Evolutionary conservation across 2,888 invertebrate genomes (phyloP), one percentile per base, ranked within the genome.

Genomic region (Caenorhabditis afra): DNA sequence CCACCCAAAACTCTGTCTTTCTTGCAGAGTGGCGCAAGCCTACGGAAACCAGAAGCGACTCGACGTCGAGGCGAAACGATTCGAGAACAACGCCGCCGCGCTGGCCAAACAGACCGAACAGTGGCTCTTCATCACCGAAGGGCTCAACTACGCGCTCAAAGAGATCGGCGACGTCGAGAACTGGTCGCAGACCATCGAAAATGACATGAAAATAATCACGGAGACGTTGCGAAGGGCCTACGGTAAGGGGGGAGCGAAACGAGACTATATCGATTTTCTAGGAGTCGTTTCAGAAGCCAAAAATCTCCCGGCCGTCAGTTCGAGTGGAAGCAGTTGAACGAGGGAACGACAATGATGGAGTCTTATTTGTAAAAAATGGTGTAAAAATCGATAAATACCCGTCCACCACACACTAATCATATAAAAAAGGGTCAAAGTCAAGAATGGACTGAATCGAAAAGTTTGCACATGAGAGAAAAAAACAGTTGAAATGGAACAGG

Each of bases 91-190:
- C 89, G 96, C 97, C 7, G 94, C 95, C 5, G 95, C 95, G 90
- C 96, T 99, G 92, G 94, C 96, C 0, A 96, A 96, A 91, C 97
- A 98, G 91, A 97, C 97, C 0, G 94, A 95, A 84, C 96, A 97
- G 88, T 99, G 98, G 98, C 92, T 97, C n/a, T 94, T 94, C 81
- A 92, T 98, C 61, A 91, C 93, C n/a, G 92, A 92, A 66, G 91
- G 91, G 70, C 92, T 93, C 80, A 93, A 92, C 84, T 91, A 91
- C 71, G 91, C 92, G 4, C 86, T 93, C 5, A 93, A 93, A 93
- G 98, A 99, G 92, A 94, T 99, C 66, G 99, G 99, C 0, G 98
- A 99, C 92, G 97, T 97, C 0, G 97, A 98, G 91, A 98, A 97
- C 91, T 99, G 98, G 98, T 96, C 98, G 0, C 93, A 94, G 83